Base-by-base conservation (phyloP, 2,797 vertebrate species). In the Chromis chromis region DNA sequence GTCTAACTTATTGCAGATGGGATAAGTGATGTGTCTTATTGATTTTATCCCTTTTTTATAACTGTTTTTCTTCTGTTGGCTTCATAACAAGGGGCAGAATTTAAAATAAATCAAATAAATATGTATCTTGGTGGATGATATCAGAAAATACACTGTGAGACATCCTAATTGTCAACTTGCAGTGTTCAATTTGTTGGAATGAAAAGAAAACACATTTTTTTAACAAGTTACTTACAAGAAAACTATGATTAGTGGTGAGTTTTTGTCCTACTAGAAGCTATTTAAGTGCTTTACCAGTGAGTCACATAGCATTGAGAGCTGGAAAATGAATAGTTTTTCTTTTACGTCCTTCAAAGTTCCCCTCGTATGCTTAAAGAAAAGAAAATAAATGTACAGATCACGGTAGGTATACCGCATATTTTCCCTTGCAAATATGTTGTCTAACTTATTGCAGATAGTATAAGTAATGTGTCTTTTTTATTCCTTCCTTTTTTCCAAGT, bases 181-280 rank as follows among this genome's bases (percentile, higher is more conserved):
- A 13, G 19, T 65, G 14, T 52, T 65, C 50, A 2, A 55, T 67
- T 67, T 65, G 22, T 54, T 40, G 9, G 6, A 40, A 46, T 24
- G 4, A 5, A 67, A 25, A 16, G 36, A 58, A 76, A 65, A 52
- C 17, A 28, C 22, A 52, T 9, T 11, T 33, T n/a, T 11, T 33
- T 33, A 33, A 33, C 33, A 33, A 9, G 8, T 33, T 33, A 11
- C 33, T 1, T 10, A 2, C 2, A 11, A 36, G 11, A 36, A 36
- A 11, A 36, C 33, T 36, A 3, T 42, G n/a, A n/a, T n/a, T n/a
- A n/a, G n/a, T n/a, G n/a, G 33, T 36, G 33, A 36, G 31, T 31
- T 14, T 25, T 13, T 53, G 12, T 25, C 13, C 24, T 16, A 13
- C 1, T 27, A 3, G 24, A 27, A 54, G 52, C 44, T 54, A 25